Conservation (phyloP, 2,797 vertebrate genomes). For the Protosalanx chinensis region DNA sequence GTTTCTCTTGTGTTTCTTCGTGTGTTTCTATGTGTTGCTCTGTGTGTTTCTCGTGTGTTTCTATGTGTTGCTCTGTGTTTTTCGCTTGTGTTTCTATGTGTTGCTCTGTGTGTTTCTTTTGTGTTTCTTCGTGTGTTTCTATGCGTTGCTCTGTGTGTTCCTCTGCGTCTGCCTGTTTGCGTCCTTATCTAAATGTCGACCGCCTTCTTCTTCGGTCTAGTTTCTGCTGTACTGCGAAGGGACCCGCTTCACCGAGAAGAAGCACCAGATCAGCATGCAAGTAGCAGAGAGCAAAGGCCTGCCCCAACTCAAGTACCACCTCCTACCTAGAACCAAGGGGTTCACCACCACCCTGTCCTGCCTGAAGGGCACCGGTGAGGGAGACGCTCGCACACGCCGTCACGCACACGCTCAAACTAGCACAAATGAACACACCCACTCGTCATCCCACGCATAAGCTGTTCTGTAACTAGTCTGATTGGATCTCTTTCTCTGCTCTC, state of each 20-base stretch:
- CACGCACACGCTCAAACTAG: background rate
- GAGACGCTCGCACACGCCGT: conserved; percentile 1
- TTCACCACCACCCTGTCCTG: conserved; percentile 96
- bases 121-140: background rate
- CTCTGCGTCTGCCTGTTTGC: background rate
- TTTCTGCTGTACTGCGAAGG: conserved; percentile 98
- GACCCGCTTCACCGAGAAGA: conserved; percentile 95
- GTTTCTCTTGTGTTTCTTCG: background rate
- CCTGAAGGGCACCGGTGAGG: conserved; percentile 91
- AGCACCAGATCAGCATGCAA: conserved; percentile 98
- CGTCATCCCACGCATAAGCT: background rate
- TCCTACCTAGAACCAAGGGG: conserved; percentile 94
- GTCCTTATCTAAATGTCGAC: conserved; percentile 12
- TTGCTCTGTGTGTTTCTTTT: conserved; percentile 1
- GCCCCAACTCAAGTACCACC: conserved; percentile 93
- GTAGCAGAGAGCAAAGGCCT: conserved; percentile 94
- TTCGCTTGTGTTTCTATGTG: background rate
- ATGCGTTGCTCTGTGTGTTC: background rate
- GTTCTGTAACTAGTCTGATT: too few species aligned
- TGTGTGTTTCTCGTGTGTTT: background rate
- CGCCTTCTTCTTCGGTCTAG: conserved; percentile 59
- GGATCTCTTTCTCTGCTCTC: background rate
- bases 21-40: background rate
- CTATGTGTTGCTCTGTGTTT: too few species aligned
- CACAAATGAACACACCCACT: background rate